These are phyloP conservation scores for Trachymyrmex septentrionalis DNA, from an alignment of 1,140 invertebrate genomes.

Conservation along the genomic window DNA sequence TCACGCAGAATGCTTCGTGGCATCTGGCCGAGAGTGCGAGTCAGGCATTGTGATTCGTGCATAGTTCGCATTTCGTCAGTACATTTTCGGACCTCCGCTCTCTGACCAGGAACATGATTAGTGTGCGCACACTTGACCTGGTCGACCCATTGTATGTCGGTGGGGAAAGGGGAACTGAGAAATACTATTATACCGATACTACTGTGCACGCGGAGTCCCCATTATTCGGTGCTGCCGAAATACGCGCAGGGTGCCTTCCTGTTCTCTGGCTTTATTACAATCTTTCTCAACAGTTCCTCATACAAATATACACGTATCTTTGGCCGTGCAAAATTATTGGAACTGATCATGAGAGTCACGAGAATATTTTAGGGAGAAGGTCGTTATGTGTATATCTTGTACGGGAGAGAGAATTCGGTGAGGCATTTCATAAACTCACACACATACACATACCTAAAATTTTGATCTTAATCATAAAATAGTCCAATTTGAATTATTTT, in stretches of 20 bases:
- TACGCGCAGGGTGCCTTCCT: conserved; percentile 47
- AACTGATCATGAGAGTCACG: background rate
- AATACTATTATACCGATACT: conserved; percentile 73
- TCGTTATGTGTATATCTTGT: background rate
- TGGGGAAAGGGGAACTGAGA: conserved; percentile 27
- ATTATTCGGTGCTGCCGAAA: conserved; percentile 66
- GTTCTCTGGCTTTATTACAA: conserved; percentile 66
- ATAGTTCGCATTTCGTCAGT: conserved; percentile 76
- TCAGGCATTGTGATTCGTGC: conserved; percentile 68
- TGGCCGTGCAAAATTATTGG: conserved; percentile 24
- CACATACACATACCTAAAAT: background rate
- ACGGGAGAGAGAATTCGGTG: background rate
- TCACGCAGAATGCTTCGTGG: conserved; percentile 68
- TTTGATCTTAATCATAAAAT: background rate
- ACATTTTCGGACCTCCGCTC: conserved; percentile 70
- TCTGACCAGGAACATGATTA: conserved; percentile 76
- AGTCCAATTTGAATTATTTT: background rate
- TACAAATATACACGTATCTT: background rate
- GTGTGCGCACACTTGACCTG: conserved; percentile 76
- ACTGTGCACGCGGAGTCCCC: conserved; percentile 32
- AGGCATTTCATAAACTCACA: background rate
- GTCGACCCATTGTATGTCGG: conserved; percentile 66
- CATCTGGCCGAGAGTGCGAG: conserved; percentile 75
- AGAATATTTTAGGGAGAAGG: background rate
- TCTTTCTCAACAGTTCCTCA: background rate